Evolutionary conservation across 2,797 vertebrate species (phyloP).

Genomic region (Scolopax bukidnonensis): DNA sequence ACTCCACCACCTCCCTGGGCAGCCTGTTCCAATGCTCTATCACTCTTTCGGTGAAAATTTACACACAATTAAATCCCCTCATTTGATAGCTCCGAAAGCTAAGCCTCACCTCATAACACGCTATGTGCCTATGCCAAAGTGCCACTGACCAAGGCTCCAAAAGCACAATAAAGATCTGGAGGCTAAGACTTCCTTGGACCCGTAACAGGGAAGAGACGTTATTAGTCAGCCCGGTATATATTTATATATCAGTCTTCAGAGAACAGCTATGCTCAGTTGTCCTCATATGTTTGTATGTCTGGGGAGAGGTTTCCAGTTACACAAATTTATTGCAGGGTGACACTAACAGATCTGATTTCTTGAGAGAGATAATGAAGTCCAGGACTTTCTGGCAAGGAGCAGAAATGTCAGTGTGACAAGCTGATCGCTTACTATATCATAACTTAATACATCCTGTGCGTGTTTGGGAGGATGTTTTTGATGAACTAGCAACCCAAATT

Average conservation of each 20-base stretch:
- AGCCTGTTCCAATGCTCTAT: too few species aligned
- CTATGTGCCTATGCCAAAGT: not conserved
- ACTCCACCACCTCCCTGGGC: too few species aligned
- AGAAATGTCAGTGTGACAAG: constrained; percentile 74
- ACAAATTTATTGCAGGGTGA: constrained; percentile 76
- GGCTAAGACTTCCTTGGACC: not conserved
- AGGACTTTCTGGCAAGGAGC: constrained; percentile 53
- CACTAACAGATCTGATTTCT: constrained; percentile 74
- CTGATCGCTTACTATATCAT: constrained; percentile 73
- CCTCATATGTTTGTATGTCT: constrained; percentile 18
- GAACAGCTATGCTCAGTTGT: constrained; percentile 61
- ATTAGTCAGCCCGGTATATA: not conserved
- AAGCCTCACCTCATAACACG: not conserved
- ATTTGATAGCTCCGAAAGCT: not conserved
- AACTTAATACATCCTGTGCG: constrained; percentile 75
- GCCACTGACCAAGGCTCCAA: not conserved
- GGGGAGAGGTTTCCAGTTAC: constrained; percentile 68
- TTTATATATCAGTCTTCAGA: constrained; percentile 55
- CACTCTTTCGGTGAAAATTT: too few species aligned
- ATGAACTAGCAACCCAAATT: constrained; percentile 85
- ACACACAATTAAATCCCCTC: not conserved
- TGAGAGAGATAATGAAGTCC: constrained; percentile 76
- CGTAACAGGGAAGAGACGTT: not conserved
- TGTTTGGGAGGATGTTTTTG: constrained; percentile 86
- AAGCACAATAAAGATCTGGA: not conserved